These are phyloP conservation scores for Bursaphelenchus mucronatus DNA, from an alignment of 1,140 invertebrate genomes.

Conservation along the genomic window DNA sequence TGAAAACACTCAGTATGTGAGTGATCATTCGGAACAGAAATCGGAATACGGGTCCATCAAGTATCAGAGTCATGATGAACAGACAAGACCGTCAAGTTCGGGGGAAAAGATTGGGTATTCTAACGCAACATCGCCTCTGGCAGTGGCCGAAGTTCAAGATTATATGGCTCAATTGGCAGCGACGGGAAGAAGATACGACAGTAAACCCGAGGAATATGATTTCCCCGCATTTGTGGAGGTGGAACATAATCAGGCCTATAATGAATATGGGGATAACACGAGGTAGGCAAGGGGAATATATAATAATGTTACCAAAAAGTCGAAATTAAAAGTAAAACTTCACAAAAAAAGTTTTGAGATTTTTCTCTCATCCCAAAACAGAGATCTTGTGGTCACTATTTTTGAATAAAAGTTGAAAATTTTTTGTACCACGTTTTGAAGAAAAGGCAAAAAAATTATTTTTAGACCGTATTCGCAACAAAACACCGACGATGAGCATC, in stretches of 20 bases:
- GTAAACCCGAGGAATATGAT: slow-evolving; percentile 5
- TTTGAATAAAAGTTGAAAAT: neutral
- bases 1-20: too few species aligned
- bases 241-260: neutral
- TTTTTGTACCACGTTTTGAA: slow-evolving; percentile 14
- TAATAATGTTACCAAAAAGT: neutral
- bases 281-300: neutral
- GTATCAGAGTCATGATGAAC: slow-evolving; percentile 3
- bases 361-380: too few species aligned
- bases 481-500: slow-evolving; percentile 33
- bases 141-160: slow-evolving; percentile 14
- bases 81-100: slow-evolving; percentile 5
- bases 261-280: slow-evolving; percentile 6
- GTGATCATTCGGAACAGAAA: too few species aligned
- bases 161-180: slow-evolving; percentile 42
- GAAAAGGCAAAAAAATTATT: slow-evolving; percentile 18
- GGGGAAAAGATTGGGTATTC: neutral
- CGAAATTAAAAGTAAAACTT: neutral
- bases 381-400: too few species aligned
- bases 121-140: neutral
- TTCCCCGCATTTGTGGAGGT: too few species aligned
- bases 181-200: slow-evolving; percentile 39
- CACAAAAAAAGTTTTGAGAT: too few species aligned
- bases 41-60: too few species aligned
- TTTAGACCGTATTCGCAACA: neutral